A percentile compares a stretch with the other conserved stretches of the same genome.
phyloP scores from a whole-genome alignment of 2,888 invertebrate genomes.

The Thumatha senex region DNA sequence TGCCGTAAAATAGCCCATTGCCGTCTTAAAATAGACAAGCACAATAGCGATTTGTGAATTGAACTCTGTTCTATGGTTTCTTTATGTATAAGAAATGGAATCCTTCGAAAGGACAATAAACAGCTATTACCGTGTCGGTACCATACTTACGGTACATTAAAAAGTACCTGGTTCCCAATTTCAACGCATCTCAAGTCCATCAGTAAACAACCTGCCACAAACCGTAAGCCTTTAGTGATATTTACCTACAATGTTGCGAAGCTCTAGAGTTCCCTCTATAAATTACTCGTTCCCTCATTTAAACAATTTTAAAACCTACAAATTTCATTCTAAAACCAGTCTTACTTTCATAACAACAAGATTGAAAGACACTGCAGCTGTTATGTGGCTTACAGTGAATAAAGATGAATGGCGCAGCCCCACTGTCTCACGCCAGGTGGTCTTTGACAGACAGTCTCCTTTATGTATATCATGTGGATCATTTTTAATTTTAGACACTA shows the following conservation, averaged over 20 bases:
- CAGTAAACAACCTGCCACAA: not conserved
- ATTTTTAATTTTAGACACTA: constrained; percentile 65
- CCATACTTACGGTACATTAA: no score
- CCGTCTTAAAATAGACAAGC: no score
- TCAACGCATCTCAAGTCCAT: not conserved
- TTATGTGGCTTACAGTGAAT: constrained; percentile 49
- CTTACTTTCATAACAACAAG: accelerated
- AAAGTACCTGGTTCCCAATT: no score
- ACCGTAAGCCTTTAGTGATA: constrained; percentile 4
- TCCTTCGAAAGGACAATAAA: no score
- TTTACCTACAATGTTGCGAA: constrained; percentile 3
- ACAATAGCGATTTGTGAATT: no score
- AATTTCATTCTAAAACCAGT: constrained; percentile 11
- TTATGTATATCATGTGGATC: constrained; percentile 47
- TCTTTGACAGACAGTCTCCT: constrained; percentile 76
- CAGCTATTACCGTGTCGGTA: no score
- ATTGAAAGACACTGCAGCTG: not conserved
- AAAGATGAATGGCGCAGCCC: constrained; percentile 73
- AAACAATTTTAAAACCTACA: constrained; percentile 18
- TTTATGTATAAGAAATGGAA: no score
- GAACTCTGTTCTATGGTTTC: no score
- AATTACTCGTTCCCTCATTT: constrained; percentile 56
- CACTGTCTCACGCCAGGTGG: constrained; percentile 71
- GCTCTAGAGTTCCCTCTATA: constrained; percentile 45
- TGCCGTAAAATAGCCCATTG: no score